Percentiles rank a stretch among this genome's conserved stretches.
Evolutionary conservation across 2,113 vertebrate genomes (phyloP).

Genomic region (Grallaria varia): DNA sequence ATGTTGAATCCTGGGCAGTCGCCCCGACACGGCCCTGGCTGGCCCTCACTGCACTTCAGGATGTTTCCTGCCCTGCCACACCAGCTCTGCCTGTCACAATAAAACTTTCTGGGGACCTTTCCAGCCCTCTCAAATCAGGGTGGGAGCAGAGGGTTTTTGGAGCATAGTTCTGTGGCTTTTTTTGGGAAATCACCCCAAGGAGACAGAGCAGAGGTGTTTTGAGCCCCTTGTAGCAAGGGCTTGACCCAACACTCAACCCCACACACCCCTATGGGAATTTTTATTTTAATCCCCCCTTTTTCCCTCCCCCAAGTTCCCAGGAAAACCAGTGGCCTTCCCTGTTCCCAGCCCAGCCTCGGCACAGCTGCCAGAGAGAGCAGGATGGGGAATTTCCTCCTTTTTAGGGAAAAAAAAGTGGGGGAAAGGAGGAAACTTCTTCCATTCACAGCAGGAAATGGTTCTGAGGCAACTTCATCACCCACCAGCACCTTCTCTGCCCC

Average conservation of each 20-base stretch:
- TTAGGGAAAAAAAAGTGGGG: background rate
- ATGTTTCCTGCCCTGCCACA: background rate
- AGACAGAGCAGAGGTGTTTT: background rate
- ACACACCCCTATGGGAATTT: accelerated
- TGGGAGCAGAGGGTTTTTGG: background rate
- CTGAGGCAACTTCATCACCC: accelerated
- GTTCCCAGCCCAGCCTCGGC: accelerated
- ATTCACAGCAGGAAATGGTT: background rate
- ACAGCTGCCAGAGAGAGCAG: accelerated
- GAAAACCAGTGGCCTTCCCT: accelerated
- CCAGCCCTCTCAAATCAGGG: accelerated
- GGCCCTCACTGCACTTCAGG: background rate
- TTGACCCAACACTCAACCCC: background rate
- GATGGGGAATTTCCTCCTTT: background rate
- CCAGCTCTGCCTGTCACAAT: background rate
- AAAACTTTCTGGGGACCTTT: accelerated
- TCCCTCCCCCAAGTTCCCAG: too few relatives aligned
- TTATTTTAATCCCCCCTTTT: background rate
- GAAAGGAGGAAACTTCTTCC: background rate
- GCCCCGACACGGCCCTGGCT: accelerated
- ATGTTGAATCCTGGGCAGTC: background rate
- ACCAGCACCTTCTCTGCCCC: background rate
- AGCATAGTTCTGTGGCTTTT: accelerated
- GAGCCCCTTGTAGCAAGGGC: background rate
- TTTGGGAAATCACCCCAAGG: background rate